phyloP scores from a whole-genome alignment of 2,113 vertebrate genomes.

The Elachura formosa region DNA sequence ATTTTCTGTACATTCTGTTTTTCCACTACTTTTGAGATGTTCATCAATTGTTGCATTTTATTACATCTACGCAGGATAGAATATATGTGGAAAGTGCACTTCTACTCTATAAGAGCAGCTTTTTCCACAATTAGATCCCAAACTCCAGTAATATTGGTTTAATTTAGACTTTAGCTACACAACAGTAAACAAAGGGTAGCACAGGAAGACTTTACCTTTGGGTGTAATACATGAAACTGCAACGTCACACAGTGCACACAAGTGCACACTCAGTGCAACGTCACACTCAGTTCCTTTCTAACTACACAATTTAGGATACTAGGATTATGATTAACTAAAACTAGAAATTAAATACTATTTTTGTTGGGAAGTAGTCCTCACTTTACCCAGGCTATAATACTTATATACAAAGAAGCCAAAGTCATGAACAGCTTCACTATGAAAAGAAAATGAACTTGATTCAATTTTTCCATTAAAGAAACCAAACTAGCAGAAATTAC shows the following conservation, averaged over 20 bases:
- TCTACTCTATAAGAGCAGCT: not conserved
- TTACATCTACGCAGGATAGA: rapidly evolving
- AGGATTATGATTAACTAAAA: not conserved
- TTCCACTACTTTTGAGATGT: not conserved
- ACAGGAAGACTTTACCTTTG: not conserved
- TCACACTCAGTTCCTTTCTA: not conserved
- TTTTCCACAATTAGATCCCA: not conserved
- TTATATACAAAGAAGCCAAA: not conserved
- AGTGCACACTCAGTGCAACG: too few relatives aligned
- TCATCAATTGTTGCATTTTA: not conserved
- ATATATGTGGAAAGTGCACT: not conserved
- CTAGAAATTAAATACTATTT: not conserved
- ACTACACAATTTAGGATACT: not conserved
- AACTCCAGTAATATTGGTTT: not conserved
- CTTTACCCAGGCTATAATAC: not conserved
- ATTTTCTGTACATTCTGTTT: not conserved
- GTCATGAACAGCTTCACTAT: not conserved
- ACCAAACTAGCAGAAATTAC: not conserved
- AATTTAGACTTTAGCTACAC: not conserved
- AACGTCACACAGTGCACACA: not conserved
- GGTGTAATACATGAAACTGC: not conserved
- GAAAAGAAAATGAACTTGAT: not conserved
- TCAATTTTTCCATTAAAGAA: not conserved
- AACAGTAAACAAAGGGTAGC: not conserved
- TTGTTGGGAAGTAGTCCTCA: not conserved